These are phyloP conservation scores for Oscheius sp. DNA, from an alignment of 2,888 invertebrate genomes.

Conservation along the genomic window DNA sequence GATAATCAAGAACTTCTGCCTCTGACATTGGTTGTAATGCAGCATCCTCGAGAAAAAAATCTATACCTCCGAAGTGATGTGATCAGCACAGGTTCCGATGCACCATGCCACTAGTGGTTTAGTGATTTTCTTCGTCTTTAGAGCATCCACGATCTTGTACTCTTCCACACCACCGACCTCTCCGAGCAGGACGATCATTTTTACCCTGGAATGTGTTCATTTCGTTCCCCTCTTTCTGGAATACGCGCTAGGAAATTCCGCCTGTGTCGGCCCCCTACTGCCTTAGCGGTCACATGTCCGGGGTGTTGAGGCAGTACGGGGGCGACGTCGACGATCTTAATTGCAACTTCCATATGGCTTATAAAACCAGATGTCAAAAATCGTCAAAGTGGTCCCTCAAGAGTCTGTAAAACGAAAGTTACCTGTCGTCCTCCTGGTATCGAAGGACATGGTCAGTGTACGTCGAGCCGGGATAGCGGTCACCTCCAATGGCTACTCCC, in stretches of 20 bases:
- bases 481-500: constrained; percentile 97
- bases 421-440: constrained; percentile 79
- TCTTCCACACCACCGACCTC: constrained; percentile 99
- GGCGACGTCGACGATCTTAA: too few relatives aligned
- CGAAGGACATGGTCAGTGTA: constrained; percentile 97
- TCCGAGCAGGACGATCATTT: constrained; percentile 93
- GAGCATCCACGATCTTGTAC: constrained; percentile 91
- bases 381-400: too few relatives aligned
- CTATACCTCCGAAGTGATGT: constrained; percentile 76
- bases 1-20: too few relatives aligned
- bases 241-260: neutral
- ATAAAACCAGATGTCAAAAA: too few relatives aligned
- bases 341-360: too few relatives aligned
- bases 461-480: constrained; percentile 94
- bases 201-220: constrained; percentile 77
- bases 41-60: neutral
- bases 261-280: too few relatives aligned
- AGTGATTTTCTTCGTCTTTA: constrained; percentile 83
- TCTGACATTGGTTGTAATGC: too few relatives aligned
- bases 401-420: neutral
- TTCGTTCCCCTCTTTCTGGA: neutral
- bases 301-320: too few relatives aligned
- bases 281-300: too few relatives aligned
- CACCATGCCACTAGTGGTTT: constrained; percentile 99
- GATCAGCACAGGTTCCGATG: constrained; percentile 84